Conservation (phyloP, 2,888 invertebrate species). For the Hydriomena furcata region DNA sequence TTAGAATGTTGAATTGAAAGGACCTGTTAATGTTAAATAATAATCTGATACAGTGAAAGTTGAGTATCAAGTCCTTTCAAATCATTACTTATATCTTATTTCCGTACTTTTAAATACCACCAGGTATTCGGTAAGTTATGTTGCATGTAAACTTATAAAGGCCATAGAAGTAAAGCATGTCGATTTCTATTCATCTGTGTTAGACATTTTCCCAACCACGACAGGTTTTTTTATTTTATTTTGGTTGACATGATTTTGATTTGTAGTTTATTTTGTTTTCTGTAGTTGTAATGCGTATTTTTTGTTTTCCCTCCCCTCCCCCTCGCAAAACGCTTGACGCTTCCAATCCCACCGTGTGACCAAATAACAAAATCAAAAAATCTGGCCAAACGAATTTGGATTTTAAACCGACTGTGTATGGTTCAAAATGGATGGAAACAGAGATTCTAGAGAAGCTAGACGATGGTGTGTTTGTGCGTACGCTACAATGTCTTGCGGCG, state of each 20-base stretch:
- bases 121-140: slow-evolving; percentile 49
- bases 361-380: slow-evolving; percentile 56
- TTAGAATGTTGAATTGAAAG: slow-evolving; percentile 27
- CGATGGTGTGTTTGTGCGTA: slow-evolving; percentile 81
- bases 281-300: slow-evolving; percentile 84
- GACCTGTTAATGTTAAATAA: slow-evolving; percentile 11
- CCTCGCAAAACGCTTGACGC: slow-evolving; percentile 81
- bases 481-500: slow-evolving; percentile 81
- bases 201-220: slow-evolving; percentile 84
- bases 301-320: slow-evolving; percentile 75
- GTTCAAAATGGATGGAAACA: slow-evolving; percentile 40
- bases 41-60: not conserved
- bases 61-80: slow-evolving; percentile 42
- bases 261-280: slow-evolving; percentile 65
- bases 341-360: slow-evolving; percentile 79
- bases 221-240: slow-evolving; percentile 39
- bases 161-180: slow-evolving; percentile 80
- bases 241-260: slow-evolving; percentile 33
- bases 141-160: slow-evolving; percentile 55
- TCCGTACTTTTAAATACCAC: slow-evolving; percentile 24
- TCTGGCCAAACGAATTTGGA: slow-evolving; percentile 12
- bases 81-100: slow-evolving; percentile 36
- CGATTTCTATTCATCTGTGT: slow-evolving; percentile 57
- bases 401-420: slow-evolving; percentile 15
- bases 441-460: slow-evolving; percentile 80